Evolutionary conservation across 2,888 invertebrate species (phyloP), one percentile per base, ranked within the genome.

Genomic region (Colostygia pectinataria): DNA sequence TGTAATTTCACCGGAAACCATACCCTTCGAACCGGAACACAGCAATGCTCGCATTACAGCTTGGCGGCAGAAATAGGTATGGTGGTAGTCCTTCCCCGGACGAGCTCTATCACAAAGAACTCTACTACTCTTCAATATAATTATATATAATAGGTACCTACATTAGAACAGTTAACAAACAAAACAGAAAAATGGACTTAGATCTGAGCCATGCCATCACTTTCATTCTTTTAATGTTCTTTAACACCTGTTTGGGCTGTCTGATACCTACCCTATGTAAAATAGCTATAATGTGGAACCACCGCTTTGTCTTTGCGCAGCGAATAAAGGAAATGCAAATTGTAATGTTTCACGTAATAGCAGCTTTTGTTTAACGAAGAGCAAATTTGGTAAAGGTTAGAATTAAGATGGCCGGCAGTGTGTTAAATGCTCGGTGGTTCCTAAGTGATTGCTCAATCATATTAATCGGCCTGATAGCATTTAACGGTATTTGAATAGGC

Each of bases 241-340:
- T 45, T 43, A 55, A 48, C 53, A 59, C 53, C 42, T 61, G 45
- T 51, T 49, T 27, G 34, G 14, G 25, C 23, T 28, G 34, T 49
- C 49, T 52, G 54, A 42, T 47, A 47, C 42, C 42, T 45, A 47
- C 42, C 42, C 42, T 53, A 48, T 40, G 46, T 45, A 40, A 55
- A 48, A 47, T 50, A 48, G 33, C 39, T 42, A 27, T 37, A 47
- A 49, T 41, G 44, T 46, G 33, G 20, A 49, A 42, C 27, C 33
- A 48, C n/a, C 49, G 54, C 23, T 39, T 44, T 40, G 25, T 31
- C 31, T 44, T 25, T n/a, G 50, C 53, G 45, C 50, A 53, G 42
- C 31, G 45, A 49, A 66, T 45, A 65, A 57, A 63, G 56, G 56
- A 64, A 62, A 66, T 66, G 64, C 46, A 59, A 66, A 66, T 65